Evolutionary conservation across 2,113 vertebrate genomes (phyloP).

Genomic region (Brachyhypopomus occidentalis): DNA sequence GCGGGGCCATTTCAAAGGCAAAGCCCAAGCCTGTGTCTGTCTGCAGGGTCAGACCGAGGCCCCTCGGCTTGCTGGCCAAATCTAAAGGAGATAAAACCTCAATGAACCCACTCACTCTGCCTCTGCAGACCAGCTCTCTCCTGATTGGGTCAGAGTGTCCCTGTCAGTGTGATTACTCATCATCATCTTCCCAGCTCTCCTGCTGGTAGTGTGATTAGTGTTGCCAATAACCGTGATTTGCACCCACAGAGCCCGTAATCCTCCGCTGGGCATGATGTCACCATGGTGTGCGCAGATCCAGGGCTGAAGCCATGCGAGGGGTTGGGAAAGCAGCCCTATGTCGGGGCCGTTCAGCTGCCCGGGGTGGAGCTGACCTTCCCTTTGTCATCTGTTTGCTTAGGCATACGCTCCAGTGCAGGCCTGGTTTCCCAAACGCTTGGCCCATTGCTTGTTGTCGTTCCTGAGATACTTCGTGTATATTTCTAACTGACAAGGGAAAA

Average conservation of each 20-base stretch:
- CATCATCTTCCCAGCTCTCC: not conserved
- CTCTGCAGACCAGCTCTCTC: not conserved
- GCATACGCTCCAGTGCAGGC: not conserved
- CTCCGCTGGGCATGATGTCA: constrained; percentile 45
- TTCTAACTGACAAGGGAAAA: not conserved
- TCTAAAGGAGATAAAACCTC: constrained; percentile 10
- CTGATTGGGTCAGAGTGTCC: not conserved
- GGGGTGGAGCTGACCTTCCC: not conserved
- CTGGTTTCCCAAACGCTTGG: not conserved
- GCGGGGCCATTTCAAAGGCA: not conserved
- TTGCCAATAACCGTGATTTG: constrained; percentile 23
- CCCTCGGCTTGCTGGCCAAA: not conserved
- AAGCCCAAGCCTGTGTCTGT: not conserved
- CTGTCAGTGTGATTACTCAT: constrained; percentile 17
- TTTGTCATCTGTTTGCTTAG: constrained; percentile 16
- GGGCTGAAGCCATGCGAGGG: constrained; percentile 7
- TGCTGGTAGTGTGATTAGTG: not conserved
- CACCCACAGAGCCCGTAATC: constrained; percentile 39
- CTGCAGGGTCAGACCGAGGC: not conserved
- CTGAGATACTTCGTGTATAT: not conserved
- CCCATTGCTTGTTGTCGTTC: not conserved
- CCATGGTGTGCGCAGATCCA: not conserved
- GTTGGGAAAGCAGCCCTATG: not conserved
- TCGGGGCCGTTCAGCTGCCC: not conserved
- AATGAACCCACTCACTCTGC: constrained; percentile 1